Evolutionary conservation across 2,797 vertebrate species (phyloP).

Genomic region (Xenops minutus): DNA sequence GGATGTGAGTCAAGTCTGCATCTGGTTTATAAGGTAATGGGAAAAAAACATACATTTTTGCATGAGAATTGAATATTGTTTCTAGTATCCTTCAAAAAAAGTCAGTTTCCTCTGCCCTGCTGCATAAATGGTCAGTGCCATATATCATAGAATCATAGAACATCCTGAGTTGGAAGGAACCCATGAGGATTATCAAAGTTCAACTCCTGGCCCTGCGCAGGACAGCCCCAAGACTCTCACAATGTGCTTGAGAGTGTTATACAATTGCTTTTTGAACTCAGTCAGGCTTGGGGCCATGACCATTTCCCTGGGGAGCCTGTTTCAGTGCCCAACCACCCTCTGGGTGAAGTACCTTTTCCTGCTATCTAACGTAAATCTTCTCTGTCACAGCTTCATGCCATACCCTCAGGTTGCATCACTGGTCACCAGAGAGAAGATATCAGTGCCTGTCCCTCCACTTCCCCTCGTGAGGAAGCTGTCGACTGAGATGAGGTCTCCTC

Average conservation of each 20-base stretch:
- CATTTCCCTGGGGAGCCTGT: background rate
- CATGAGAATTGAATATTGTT: background rate
- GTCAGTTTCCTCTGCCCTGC: background rate
- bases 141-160: background rate
- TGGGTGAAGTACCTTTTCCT: background rate
- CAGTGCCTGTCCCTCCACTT: background rate
- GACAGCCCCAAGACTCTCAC: background rate
- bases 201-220: background rate
- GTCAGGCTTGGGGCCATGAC: background rate
- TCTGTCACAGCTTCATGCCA: background rate
- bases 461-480: background rate
- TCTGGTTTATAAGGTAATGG: background rate
- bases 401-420: background rate
- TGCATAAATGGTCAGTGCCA: background rate
- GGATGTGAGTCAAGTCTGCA: background rate
- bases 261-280: background rate
- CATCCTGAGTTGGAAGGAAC: background rate
- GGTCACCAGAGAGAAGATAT: background rate
- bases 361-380: background rate
- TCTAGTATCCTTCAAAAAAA: background rate
- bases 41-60: background rate
- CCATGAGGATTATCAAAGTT: background rate
- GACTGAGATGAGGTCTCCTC: background rate
- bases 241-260: fast-evolving
- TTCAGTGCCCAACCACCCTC: background rate